Evolutionary conservation across 2,113 vertebrate species (phyloP).

Genomic region (Phalacrocorax carbo): DNA sequence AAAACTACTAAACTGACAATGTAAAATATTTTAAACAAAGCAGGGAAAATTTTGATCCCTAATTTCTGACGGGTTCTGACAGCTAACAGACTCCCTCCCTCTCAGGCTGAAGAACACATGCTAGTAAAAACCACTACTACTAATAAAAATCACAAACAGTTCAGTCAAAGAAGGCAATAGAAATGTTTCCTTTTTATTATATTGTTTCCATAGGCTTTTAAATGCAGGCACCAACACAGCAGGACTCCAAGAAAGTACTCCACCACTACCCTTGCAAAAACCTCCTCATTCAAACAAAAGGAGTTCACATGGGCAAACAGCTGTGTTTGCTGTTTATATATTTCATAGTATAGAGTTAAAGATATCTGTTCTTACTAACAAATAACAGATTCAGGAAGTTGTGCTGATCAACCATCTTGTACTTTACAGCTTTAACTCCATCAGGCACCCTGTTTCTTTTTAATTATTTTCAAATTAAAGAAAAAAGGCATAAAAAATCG

Average conservation of each 20-base stretch:
- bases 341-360: not conserved
- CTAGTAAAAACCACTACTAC: not conserved
- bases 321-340: not conserved
- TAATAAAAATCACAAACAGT: not conserved
- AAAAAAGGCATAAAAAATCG: not conserved
- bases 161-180: not conserved
- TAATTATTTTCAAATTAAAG: constrained; percentile 4
- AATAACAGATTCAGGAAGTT: not conserved
- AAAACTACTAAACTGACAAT: not conserved
- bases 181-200: not conserved
- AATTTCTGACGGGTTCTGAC: not conserved
- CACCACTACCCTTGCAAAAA: not conserved
- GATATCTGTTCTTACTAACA: not conserved
- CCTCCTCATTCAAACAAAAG: not conserved
- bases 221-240: not conserved
- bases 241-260: not conserved
- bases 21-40: not conserved
- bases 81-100: not conserved
- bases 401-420: not conserved
- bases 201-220: not conserved
- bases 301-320: not conserved
- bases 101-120: not conserved
- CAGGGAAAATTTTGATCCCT: not conserved
- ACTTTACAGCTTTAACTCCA: not conserved
- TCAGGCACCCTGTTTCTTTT: not conserved